Evolutionary conservation across 1,140 invertebrate genomes (phyloP), one percentile per base, ranked within the genome.

Genomic region (Atopsyche davidsoni): DNA sequence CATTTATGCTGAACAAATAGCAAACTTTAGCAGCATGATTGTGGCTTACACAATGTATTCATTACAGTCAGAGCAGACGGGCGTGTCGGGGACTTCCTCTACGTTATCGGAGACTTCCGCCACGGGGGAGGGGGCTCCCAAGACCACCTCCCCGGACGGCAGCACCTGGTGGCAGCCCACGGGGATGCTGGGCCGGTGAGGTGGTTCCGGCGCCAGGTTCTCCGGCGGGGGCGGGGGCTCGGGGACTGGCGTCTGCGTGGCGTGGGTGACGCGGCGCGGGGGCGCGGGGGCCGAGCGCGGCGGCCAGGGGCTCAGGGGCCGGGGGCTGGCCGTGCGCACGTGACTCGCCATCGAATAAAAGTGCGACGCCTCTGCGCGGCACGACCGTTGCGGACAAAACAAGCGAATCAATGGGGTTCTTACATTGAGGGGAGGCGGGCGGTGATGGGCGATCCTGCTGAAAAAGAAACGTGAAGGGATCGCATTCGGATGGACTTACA

Each of bases 401-500:
- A 10, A 39, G 25, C 22, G 16, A 19, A 25, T n/a, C 23, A 14
- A 13, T 23, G 14, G 22, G 6, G 14, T 38, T 38, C 6, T 38
- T 10, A 38, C 35, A 13, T 38, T 11, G 13, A 38, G 4, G 35
- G 16, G 10, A 17, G 35, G 14, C 4, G 7, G 4, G 7, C 16
- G 35, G 6, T 10, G 35, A 38, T 38, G 7, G 4, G 9, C 10
- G 16, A 6, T 28, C n/a, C 25, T 28, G 22, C 40, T 42, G 23
- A 53, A 53, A 53, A 53, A 36, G 40, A 25, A 44, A 19, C n/a
- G 18, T 6, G 34, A 24, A n/a, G n/a, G n/a, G n/a, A n/a, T n/a
- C n/a, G n/a, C n/a, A n/a, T 49, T 21, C n/a, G 10, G 39, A 17
- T 64, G 59, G 75, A 89, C 88, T 91, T 89, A 93, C 89, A 91